These are phyloP conservation scores for Gadopsis marmoratus DNA, from an alignment of 2,797 vertebrate species.

Conservation along the genomic window DNA sequence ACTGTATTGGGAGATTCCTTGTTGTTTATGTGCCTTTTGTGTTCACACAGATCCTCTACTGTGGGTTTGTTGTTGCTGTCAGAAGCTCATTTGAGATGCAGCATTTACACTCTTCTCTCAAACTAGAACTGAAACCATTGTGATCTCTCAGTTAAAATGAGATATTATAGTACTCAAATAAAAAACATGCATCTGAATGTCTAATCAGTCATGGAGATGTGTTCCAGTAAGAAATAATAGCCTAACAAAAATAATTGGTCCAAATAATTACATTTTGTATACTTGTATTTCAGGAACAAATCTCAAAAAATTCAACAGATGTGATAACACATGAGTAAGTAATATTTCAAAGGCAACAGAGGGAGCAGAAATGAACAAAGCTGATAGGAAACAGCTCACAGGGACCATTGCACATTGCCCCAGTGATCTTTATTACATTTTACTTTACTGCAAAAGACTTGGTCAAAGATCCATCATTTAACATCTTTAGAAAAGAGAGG, in stretches of 20 bases:
- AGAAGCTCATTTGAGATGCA: too few relatives aligned
- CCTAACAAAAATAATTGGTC: not conserved
- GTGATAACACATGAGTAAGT: not conserved
- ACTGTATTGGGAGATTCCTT: slow-evolving; percentile 6
- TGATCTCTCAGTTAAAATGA: not conserved
- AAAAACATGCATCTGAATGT: not conserved
- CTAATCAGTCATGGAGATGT: not conserved
- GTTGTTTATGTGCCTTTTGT: not conserved
- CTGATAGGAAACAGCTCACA: slow-evolving; percentile 25
- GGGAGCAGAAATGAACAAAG: slow-evolving; percentile 15
- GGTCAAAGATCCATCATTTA: slow-evolving; percentile 24
- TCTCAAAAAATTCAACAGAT: slow-evolving; percentile 2
- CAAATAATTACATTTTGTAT: not conserved
- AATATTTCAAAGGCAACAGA: slow-evolving; percentile 15
- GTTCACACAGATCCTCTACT: not conserved
- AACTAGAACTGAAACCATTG: not conserved
- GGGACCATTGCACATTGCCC: slow-evolving; percentile 4
- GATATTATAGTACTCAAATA: not conserved
- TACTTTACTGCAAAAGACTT: slow-evolving; percentile 25
- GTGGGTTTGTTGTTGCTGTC: too few relatives aligned
- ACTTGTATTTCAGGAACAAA: not conserved
- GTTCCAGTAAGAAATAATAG: not conserved
- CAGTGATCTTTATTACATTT: slow-evolving; percentile 41
- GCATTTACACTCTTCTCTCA: not conserved
- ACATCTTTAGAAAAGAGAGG: slow-evolving; percentile 15